Evolutionary conservation across 2,888 invertebrate species (phyloP), one percentile per base, ranked within the genome.

Genomic region (Dastarcus helophoroides): DNA sequence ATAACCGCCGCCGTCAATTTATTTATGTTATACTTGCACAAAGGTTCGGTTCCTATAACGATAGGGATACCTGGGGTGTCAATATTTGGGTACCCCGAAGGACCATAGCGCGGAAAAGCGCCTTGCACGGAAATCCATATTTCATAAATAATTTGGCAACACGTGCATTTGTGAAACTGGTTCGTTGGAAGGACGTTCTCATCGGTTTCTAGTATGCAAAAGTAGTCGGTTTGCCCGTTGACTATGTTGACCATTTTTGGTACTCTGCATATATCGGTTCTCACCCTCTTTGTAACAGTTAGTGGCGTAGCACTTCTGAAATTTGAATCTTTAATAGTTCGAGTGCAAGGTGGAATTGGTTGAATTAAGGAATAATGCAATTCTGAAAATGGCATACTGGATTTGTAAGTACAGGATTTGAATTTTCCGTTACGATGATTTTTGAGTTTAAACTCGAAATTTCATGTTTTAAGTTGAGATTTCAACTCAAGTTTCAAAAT

Each of bases 21-120:
- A 12, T 40, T 33, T 11, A 33, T 36, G 31, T 47, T 34, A 41
- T 41, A 51, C 11, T 40, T 32, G 26, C 27, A 28, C 7, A 50
- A 14, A 10, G 51, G 49, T 24, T 43, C 36, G 4, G 47, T 50
- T 3, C 51, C 51, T 21, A 51, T 42, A 14, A 51, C 47, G 9
- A 51, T 28, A 3, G 51, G 47, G 15, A 50, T 45, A 4, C 46
- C 49, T 0, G 48, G 48, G 3, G 47, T 39, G 21, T 48, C 44
- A 7, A 50, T 44, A 28, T 50, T 50, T 5, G 51, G 50, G 35
- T 49, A 50, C 2, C 50, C 50, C 13, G 39, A 47, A 4, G 41
- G 40, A 15, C 39, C 36, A 26, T 46, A 42, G 4, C 39, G 33
- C 6, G 44, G 45, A 14, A 49, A 31, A n/a, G 44, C 37, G 3